phyloP scores from a whole-genome alignment of 2,797 vertebrate genomes.

The Arnoldichthys spilopterus region DNA sequence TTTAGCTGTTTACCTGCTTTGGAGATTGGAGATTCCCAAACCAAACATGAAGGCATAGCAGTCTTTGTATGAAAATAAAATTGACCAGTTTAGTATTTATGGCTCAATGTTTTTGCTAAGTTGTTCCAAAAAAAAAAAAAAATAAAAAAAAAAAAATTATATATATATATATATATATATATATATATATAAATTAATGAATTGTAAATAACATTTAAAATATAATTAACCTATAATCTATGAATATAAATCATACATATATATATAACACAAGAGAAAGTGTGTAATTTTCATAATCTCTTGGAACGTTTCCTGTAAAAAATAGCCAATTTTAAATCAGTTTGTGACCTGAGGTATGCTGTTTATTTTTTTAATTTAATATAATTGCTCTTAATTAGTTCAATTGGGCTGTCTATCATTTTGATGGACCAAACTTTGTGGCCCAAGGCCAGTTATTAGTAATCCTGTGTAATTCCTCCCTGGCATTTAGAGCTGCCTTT shows the following conservation, averaged over 20 bases:
- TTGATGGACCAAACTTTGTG: conserved; percentile 31
- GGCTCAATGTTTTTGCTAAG: not conserved
- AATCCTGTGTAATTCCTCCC: conserved; percentile 57
- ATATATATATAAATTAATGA: no score
- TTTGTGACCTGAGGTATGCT: conserved; percentile 3
- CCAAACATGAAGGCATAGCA: conserved; percentile 26
- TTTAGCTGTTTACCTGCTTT: conserved; percentile 47
- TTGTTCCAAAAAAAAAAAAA: no score
- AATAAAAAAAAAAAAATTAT: no score
- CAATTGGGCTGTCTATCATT: conserved; percentile 38
- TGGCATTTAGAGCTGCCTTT: conserved; percentile 55
- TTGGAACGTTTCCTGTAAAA: not conserved
- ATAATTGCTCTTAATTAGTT: conserved; percentile 16
- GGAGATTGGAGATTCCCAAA: conserved; percentile 43
- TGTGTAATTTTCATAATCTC: not conserved
- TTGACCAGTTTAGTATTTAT: not conserved
- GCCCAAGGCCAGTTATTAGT: conserved; percentile 51
- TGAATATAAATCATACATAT: no score
- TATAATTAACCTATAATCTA: no score
- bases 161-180: no score
- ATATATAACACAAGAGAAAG: no score
- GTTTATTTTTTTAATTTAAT: conserved; percentile 14
- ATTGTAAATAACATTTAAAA: no score
- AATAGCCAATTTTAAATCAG: not conserved
- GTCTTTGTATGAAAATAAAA: conserved; percentile 24